Conservation (phyloP, 2,888 invertebrate genomes). For the Hypomecis atomaria region DNA sequence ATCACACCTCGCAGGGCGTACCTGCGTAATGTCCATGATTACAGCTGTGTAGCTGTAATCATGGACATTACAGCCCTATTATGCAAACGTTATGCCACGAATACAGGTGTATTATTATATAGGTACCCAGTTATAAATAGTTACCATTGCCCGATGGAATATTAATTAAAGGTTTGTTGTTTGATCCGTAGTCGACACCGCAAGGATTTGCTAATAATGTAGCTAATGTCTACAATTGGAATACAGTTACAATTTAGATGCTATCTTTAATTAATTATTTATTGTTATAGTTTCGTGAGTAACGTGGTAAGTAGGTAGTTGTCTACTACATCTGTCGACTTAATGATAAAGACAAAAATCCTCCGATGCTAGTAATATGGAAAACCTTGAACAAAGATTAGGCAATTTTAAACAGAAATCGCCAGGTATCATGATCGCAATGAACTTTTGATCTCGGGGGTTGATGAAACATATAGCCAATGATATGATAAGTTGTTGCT, state of each 20-base stretch:
- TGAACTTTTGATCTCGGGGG: no score
- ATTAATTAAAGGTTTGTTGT: slow-evolving; percentile 13
- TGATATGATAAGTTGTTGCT: no score
- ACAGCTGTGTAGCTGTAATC: slow-evolving; percentile 29
- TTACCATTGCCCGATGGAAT: background rate
- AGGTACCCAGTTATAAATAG: slow-evolving; percentile 17
- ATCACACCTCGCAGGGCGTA: slow-evolving; percentile 34
- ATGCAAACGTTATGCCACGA: slow-evolving; percentile 16
- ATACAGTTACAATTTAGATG: background rate
- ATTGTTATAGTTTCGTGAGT: background rate
- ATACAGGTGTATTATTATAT: slow-evolving; percentile 17
- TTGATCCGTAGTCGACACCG: slow-evolving; percentile 2
- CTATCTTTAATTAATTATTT: background rate
- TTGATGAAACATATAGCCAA: no score
- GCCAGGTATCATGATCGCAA: no score
- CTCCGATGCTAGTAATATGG: no score
- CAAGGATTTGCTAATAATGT: background rate
- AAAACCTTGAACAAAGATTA: no score
- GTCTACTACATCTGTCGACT: no score
- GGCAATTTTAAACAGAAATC: no score
- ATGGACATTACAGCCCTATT: slow-evolving; percentile 14
- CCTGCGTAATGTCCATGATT: slow-evolving; percentile 32
- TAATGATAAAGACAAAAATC: no score
- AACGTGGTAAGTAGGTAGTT: no score
- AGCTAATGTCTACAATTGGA: no score